Percentiles rank a stretch among this genome's conserved stretches.
These are phyloP conservation scores for Meiosimyza decipiens DNA, from an alignment of 2,888 invertebrate species.

Conservation along the genomic window DNA sequence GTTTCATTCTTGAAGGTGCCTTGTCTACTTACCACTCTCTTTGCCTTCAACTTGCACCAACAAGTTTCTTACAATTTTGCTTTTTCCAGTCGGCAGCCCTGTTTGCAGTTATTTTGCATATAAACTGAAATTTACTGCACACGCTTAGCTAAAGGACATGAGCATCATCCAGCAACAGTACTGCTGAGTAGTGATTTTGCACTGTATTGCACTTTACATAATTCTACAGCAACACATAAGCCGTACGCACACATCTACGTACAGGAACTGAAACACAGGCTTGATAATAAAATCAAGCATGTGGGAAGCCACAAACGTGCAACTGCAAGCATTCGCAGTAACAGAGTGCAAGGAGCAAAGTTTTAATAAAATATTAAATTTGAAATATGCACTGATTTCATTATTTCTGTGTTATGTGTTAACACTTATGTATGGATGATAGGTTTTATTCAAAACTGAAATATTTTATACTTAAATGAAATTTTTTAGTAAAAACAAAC, in stretches of 20 bases:
- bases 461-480: too few relatives aligned
- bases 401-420: conserved; percentile 8
- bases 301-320: too few relatives aligned
- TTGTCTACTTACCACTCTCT: too few relatives aligned
- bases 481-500: too few relatives aligned
- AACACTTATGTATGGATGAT: neutral
- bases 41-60: neutral
- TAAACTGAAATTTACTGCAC: neutral
- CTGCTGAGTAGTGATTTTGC: too few relatives aligned
- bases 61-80: neutral
- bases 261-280: neutral
- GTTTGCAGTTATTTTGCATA: conserved; percentile 17
- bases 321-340: neutral
- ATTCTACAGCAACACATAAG: neutral
- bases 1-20: too few relatives aligned
- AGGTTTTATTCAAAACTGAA: too few relatives aligned
- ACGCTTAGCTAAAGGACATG: conserved; percentile 1
- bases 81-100: conserved; percentile 1
- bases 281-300: too few relatives aligned
- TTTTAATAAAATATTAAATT: conserved; percentile 18
- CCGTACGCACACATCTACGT: neutral
- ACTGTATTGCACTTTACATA: neutral
- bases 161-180: neutral
- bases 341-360: neutral
- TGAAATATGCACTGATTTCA: conserved; percentile 24